Conservation (phyloP, 2,888 invertebrate species). For the Torymus aiolomorphi region DNA sequence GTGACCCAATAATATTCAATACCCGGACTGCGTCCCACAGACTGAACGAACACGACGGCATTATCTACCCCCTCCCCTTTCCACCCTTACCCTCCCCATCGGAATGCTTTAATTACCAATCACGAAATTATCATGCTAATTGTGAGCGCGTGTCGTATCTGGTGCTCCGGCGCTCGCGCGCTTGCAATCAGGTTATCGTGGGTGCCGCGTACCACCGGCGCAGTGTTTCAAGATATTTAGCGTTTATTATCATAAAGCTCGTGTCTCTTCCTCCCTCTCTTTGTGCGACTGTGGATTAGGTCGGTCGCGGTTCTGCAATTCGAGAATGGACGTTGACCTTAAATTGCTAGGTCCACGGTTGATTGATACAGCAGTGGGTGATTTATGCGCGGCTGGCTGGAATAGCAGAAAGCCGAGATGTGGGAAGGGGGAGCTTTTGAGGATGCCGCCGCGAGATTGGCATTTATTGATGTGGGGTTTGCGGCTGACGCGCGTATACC, state of each 20-base stretch:
- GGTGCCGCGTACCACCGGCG: background rate
- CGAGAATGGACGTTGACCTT: background rate
- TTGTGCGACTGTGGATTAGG: too few species aligned
- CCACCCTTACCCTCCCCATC: constrained; percentile 12
- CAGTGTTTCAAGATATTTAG: too few species aligned
- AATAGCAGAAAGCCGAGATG: too few species aligned
- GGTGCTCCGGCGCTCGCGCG: too few species aligned
- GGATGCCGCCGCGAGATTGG: constrained; percentile 8
- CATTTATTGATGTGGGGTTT: constrained; percentile 30
- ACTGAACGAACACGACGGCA: background rate
- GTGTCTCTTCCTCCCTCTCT: too few species aligned
- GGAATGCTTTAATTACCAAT: constrained; percentile 54
- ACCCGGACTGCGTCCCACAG: constrained; percentile 12
- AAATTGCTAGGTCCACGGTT: background rate
- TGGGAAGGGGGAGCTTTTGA: constrained; percentile 2
- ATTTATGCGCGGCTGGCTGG: background rate
- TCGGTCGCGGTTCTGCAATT: too few species aligned
- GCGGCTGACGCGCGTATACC: background rate
- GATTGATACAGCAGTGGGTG: constrained; percentile 10
- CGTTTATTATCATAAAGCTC: too few species aligned
- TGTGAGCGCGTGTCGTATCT: constrained; percentile 6
- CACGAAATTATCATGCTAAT: constrained; percentile 56
- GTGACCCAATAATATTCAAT: constrained; percentile 56
- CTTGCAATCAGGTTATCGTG: constrained; percentile 21
- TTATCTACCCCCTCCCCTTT: constrained; percentile 16